A percentile compares a stretch with the other conserved stretches of the same genome.
These are phyloP conservation scores for Ginglymostoma cirratum DNA, from an alignment of 2,113 vertebrate species.

Conservation along the genomic window DNA sequence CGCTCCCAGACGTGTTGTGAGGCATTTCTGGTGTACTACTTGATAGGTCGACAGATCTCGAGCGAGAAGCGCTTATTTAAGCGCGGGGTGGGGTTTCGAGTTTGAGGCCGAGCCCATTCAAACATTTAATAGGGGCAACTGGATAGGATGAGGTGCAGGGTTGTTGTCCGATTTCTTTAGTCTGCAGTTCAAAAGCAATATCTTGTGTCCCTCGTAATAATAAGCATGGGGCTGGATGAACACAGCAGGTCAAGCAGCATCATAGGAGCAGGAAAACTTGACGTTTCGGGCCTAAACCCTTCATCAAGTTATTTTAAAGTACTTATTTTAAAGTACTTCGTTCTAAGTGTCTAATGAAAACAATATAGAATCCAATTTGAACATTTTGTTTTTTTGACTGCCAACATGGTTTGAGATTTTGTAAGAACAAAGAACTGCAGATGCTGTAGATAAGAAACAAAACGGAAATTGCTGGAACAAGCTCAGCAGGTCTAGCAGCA, in stretches of 20 bases:
- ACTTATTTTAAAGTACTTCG: not conserved
- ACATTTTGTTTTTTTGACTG: not conserved
- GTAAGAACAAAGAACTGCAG: too few relatives aligned
- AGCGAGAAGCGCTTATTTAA: not conserved
- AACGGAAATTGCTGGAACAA: too few relatives aligned
- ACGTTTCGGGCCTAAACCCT: too few relatives aligned
- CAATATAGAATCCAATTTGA: not conserved
- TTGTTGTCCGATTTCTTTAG: not conserved
- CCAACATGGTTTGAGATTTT: not conserved
- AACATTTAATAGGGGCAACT: too few relatives aligned
- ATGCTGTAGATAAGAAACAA: too few relatives aligned
- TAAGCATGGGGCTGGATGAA: too few relatives aligned
- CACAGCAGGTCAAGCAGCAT: too few relatives aligned
- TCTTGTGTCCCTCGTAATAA: not conserved
- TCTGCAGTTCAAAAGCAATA: not conserved
- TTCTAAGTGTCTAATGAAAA: not conserved
- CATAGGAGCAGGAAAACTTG: too few relatives aligned
- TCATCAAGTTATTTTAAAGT: too few relatives aligned
- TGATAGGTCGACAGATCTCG: not conserved
- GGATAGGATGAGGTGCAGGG: not conserved
- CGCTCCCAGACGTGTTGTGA: not conserved
- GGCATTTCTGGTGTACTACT: not conserved
- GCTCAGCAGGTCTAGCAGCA: too few relatives aligned
- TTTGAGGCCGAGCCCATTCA: not conserved
- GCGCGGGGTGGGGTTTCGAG: not conserved